Evolutionary conservation across 2,797 vertebrate genomes (phyloP).

Genomic region (Synanceia verrucosa): DNA sequence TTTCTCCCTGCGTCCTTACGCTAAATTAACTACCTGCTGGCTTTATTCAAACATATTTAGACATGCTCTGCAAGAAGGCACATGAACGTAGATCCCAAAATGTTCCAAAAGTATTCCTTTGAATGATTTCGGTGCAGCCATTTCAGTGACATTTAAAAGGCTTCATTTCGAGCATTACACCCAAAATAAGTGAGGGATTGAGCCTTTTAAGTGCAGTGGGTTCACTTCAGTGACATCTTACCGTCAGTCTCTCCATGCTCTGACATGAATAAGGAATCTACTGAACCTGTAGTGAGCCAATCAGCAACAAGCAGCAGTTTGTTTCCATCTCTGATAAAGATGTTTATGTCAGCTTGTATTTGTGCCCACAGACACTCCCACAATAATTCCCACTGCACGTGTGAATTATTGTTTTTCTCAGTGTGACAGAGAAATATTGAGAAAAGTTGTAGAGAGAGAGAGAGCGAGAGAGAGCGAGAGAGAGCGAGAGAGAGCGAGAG

Average conservation of each 20-base stretch:
- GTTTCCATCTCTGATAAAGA: constrained; percentile 9
- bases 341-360: constrained; percentile 1
- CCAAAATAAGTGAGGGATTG: background rate
- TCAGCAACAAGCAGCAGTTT: constrained; percentile 22
- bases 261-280: constrained; percentile 57
- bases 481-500: too few relatives aligned
- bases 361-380: background rate
- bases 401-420: constrained; percentile 21
- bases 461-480: too few relatives aligned
- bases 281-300: constrained; percentile 61
- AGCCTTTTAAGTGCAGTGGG: constrained; percentile 39
- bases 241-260: constrained; percentile 55
- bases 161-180: background rate
- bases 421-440: background rate
- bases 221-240: constrained; percentile 53
- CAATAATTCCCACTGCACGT: background rate
- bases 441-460: background rate
- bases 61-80: background rate
- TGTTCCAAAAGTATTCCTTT: constrained; percentile 11
- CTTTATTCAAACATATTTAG: background rate
- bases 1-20: background rate
- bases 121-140: constrained; percentile 22
- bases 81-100: background rate
- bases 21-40: background rate
- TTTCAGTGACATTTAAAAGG: constrained; percentile 24